Evolutionary conservation across 2,797 vertebrate species (phyloP).

Genomic region (Paguma larvata): DNA sequence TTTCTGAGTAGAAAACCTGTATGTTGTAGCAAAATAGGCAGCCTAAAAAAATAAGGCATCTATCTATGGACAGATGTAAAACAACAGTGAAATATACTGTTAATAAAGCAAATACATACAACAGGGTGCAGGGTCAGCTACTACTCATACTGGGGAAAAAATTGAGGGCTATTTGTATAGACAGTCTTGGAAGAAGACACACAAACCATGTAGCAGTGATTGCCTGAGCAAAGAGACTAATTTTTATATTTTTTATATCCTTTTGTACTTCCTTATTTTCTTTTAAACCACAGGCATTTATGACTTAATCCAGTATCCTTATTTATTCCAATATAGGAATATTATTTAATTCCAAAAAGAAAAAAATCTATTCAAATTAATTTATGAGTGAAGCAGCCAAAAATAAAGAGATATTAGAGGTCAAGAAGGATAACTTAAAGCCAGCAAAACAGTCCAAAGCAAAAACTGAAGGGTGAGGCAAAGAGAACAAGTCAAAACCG

Average conservation of each 20-base stretch:
- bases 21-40: not conserved
- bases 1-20: conserved; percentile 29
- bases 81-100: conserved; percentile 13
- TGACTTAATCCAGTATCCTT: not conserved
- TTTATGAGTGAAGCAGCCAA: conserved; percentile 54
- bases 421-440: conserved; percentile 65
- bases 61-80: not conserved
- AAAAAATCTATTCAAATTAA: conserved; percentile 57
- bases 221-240: not conserved
- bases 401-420: conserved; percentile 51
- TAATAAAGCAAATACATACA: conserved; percentile 35
- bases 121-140: not conserved
- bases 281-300: not conserved
- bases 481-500: conserved; percentile 32
- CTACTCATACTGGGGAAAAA: not conserved
- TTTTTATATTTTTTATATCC: not conserved
- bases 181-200: conserved; percentile 5
- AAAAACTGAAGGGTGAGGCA: conserved; percentile 58
- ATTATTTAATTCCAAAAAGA: conserved; percentile 50
- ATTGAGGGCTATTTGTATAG: not conserved
- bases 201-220: not conserved
- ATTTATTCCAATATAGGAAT: not conserved
- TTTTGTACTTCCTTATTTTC: not conserved
- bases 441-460: conserved; percentile 36
- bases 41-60: not conserved